A percentile compares a stretch with the other conserved stretches of the same genome.
These are phyloP conservation scores for Lophura nycthemera DNA, from an alignment of 2,113 vertebrate species.

Conservation along the genomic window DNA sequence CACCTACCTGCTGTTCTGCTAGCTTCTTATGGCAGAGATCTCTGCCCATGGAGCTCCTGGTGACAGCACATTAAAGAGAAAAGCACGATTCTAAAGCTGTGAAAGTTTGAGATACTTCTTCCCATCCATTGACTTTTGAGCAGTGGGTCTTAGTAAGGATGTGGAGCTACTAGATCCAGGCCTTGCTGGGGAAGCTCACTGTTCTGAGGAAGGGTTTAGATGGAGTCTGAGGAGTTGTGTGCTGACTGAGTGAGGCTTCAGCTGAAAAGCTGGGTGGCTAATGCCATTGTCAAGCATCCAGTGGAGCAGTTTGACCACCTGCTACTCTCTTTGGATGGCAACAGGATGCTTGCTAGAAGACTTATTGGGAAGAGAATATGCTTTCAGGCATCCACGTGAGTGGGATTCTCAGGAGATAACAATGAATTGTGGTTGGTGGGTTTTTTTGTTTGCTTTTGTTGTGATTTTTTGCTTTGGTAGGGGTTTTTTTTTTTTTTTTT, in stretches of 20 bases:
- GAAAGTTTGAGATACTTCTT: conserved; percentile 20
- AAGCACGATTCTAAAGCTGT: conserved; percentile 1
- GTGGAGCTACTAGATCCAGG: background rate
- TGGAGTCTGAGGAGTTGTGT: background rate
- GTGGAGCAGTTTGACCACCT: conserved; percentile 38
- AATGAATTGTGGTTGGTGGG: background rate
- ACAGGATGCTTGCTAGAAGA: background rate
- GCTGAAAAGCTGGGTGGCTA: conserved; percentile 32
- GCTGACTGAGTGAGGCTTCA: conserved; percentile 24
- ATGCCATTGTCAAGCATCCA: conserved; percentile 37
- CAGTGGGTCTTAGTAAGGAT: background rate
- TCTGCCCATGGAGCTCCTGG: conserved; percentile 6
- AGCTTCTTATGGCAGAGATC: conserved; percentile 19
- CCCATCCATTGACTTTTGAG: conserved; percentile 49
- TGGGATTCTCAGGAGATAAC: background rate
- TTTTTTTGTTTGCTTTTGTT: background rate
- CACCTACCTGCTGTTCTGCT: background rate
- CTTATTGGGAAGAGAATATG: background rate
- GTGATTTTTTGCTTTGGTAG: background rate
- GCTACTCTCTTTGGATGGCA: conserved; percentile 20
- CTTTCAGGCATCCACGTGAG: background rate
- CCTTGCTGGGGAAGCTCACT: background rate
- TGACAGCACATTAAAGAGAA: conserved; percentile 15
- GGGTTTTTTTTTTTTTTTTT: background rate
- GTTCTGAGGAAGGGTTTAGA: conserved; percentile 12